A percentile compares a stretch with the other conserved stretches of the same genome.
Conservation (phyloP, 2,888 invertebrate species). For the Atherix ibis region DNA sequence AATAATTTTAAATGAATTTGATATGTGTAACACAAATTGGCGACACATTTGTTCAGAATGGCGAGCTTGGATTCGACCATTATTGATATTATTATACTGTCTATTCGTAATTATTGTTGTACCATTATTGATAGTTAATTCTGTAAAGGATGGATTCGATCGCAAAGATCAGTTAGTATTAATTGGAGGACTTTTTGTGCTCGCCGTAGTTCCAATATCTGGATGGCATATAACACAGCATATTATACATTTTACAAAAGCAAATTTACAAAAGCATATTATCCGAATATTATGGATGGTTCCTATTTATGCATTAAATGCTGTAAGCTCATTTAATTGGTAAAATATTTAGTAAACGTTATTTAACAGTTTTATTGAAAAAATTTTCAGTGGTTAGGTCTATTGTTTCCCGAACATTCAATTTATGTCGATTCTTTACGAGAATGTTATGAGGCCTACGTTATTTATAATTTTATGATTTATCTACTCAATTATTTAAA, state of each 20-base stretch:
- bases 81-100: constrained; percentile 63
- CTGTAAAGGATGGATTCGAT: constrained; percentile 61
- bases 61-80: constrained; percentile 82
- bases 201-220: constrained; percentile 79
- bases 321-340: constrained; percentile 65
- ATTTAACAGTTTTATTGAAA: no score
- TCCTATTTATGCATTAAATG: constrained; percentile 89
- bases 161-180: constrained; percentile 66
- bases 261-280: constrained; percentile 82
- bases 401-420: constrained; percentile 71
- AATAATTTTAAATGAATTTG: background rate
- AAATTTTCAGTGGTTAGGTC: constrained; percentile 40
- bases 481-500: constrained; percentile 82
- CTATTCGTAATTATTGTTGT: constrained; percentile 69
- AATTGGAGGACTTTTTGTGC: constrained; percentile 81
- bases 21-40: constrained; percentile 11
- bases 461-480: constrained; percentile 95
- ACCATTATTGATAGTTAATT: constrained; percentile 66
- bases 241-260: constrained; percentile 83
- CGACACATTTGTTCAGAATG: constrained; percentile 38
- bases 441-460: constrained; percentile 96
- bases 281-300: constrained; percentile 97
- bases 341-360: no score
- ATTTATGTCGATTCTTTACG: constrained; percentile 85
- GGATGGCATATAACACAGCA: constrained; percentile 92